Evolutionary conservation across 2,113 vertebrate species (phyloP).

Genomic region (Zosterops hypoxanthus): DNA sequence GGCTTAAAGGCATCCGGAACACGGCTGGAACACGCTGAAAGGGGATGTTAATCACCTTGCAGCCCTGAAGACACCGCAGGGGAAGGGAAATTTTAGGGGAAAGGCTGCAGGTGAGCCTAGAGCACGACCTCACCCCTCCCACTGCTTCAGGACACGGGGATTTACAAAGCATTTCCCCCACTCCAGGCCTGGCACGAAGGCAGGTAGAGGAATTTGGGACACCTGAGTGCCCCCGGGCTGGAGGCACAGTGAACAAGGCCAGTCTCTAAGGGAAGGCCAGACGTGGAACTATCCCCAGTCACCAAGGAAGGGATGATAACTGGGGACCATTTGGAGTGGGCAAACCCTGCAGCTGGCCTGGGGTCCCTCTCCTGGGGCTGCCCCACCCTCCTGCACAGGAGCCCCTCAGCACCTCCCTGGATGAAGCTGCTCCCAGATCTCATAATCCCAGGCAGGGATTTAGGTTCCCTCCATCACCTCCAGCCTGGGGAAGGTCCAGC

Average conservation of each 20-base stretch:
- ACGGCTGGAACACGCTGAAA: background rate
- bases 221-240: background rate
- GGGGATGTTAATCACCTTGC: background rate
- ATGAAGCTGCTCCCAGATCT: background rate
- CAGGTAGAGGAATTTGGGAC: background rate
- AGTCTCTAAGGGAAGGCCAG: background rate
- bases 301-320: accelerated
- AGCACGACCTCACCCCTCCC: background rate
- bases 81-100: background rate
- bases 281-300: background rate
- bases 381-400: background rate
- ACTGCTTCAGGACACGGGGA: accelerated
- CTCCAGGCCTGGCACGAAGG: accelerated
- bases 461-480: background rate
- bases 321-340: accelerated
- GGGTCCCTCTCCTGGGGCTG: background rate
- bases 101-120: background rate
- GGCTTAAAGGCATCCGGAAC: background rate
- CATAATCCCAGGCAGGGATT: accelerated
- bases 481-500: background rate
- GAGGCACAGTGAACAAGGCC: accelerated
- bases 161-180: no score
- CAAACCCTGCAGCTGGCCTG: background rate
- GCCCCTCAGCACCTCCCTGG: background rate
- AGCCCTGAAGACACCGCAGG: background rate